Conservation (phyloP, 2,888 invertebrate genomes). For the Lasioglossum pauxillum region DNA sequence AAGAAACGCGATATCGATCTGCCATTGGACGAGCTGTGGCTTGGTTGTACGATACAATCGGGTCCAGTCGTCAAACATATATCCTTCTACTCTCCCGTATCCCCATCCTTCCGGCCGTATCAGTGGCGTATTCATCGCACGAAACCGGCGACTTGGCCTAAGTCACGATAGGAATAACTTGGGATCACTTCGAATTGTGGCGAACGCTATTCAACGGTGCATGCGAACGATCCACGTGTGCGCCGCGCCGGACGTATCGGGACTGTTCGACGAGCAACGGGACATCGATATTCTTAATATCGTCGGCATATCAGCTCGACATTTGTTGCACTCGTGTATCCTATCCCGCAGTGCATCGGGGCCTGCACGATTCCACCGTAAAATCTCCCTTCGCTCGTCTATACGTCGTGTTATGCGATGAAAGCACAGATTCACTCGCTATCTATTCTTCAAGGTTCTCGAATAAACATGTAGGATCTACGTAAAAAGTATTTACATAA, state of each 20-base stretch:
- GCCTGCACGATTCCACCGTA: not conserved
- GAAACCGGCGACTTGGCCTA: constrained; percentile 32
- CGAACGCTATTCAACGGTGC: not conserved
- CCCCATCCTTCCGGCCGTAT: constrained; percentile 38
- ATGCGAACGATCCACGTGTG: constrained; percentile 9
- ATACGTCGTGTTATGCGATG: not conserved
- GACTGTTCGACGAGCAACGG: constrained; percentile 31
- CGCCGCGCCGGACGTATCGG: not conserved
- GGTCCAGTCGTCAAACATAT: constrained; percentile 64
- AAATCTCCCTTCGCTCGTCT: not conserved
- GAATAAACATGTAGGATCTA: not conserved
- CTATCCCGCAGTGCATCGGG: not conserved
- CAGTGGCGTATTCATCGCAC: constrained; percentile 59
- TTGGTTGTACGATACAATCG: constrained; percentile 66
- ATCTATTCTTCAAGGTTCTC: not conserved
- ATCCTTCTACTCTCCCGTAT: constrained; percentile 31
- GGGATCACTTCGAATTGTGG: constrained; percentile 18
- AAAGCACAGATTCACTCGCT: not conserved
- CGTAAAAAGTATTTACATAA: not conserved
- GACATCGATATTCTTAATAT: constrained; percentile 10
- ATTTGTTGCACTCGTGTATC: not conserved
- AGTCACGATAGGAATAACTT: constrained; percentile 49
- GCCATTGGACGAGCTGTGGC: constrained; percentile 59
- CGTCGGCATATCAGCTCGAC: not conserved
- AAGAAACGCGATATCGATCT: constrained; percentile 73